phyloP scores from a whole-genome alignment of 2,113 vertebrate genomes.

The Leucosticte australis region DNA sequence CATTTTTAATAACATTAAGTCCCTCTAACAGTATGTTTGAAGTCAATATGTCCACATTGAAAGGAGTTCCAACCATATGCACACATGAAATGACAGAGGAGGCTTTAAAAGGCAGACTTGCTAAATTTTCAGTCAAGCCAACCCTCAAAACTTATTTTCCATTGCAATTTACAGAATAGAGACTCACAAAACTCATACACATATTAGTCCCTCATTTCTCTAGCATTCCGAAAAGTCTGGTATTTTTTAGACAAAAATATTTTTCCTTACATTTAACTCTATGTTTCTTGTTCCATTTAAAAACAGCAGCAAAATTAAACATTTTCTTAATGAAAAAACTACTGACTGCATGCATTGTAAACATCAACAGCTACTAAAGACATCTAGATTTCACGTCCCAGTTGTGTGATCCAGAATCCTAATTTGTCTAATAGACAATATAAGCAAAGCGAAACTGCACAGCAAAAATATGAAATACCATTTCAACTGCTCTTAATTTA shows the following conservation, averaged over 20 bases:
- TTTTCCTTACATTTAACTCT: background rate
- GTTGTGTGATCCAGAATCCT: background rate
- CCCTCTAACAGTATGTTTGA: background rate
- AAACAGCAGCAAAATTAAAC: background rate
- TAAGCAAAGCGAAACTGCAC: background rate
- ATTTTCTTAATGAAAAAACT: background rate
- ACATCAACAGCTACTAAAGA: background rate
- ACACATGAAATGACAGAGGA: background rate
- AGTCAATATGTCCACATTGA: background rate
- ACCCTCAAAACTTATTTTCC: background rate
- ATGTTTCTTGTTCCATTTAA: background rate
- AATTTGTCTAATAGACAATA: background rate
- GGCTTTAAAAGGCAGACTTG: background rate
- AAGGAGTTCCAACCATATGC: background rate
- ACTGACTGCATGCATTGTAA: background rate
- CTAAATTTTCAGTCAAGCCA: background rate
- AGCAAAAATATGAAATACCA: background rate
- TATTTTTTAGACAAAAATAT: background rate
- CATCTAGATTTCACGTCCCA: background rate
- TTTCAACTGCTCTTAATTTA: background rate
- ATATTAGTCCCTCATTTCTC: background rate
- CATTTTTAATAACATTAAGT: accelerated
- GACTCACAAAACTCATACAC: background rate
- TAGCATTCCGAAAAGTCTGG: background rate
- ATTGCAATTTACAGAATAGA: background rate